Conservation (phyloP, 2,888 invertebrate species). For the Cepaea hortensis region DNA sequence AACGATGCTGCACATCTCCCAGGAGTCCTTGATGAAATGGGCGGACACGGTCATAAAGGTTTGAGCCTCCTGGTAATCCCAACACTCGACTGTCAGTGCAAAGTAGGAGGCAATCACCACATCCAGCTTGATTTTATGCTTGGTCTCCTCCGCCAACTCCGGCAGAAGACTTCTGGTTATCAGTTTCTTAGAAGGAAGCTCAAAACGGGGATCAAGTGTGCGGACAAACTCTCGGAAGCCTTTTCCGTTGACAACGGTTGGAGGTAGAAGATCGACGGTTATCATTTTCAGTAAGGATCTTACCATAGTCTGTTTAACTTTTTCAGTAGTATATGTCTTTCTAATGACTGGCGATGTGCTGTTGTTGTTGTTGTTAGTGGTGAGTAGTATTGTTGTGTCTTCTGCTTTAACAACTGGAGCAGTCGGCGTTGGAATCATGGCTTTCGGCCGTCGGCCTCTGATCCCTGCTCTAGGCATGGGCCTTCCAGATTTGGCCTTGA, state of each 20-base stretch:
- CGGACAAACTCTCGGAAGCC: slow-evolving; percentile 46
- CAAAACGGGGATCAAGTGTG: slow-evolving; percentile 32
- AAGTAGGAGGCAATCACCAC: slow-evolving; percentile 43
- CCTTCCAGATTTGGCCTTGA: slow-evolving; percentile 42
- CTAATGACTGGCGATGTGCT: not conserved
- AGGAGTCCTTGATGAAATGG: slow-evolving; percentile 47
- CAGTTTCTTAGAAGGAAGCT: slow-evolving; percentile 35
- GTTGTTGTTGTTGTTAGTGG: not conserved
- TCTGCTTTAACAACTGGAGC: slow-evolving; percentile 27
- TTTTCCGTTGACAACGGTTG: slow-evolving; percentile 30
- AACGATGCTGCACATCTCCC: slow-evolving; percentile 43
- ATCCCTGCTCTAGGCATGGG: slow-evolving; percentile 35
- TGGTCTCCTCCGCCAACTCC: slow-evolving; percentile 38
- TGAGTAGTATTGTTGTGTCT: not conserved
- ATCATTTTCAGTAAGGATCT: slow-evolving; percentile 43
- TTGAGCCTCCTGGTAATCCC: slow-evolving; percentile 32
- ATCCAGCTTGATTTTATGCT: slow-evolving; percentile 41
- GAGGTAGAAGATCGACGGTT: slow-evolving; percentile 36
- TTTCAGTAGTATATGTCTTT: slow-evolving; percentile 28
- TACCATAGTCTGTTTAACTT: slow-evolving; percentile 28
- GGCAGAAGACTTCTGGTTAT: slow-evolving; percentile 39
- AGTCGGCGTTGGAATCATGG: not conserved
- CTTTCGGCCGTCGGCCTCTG: slow-evolving; percentile 34
- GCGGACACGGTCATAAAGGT: slow-evolving; percentile 39
- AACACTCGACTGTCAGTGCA: slow-evolving; percentile 43